Evolutionary conservation across 2,888 invertebrate genomes (phyloP), one percentile per base, ranked within the genome.

Genomic region (Melieria omissa): DNA sequence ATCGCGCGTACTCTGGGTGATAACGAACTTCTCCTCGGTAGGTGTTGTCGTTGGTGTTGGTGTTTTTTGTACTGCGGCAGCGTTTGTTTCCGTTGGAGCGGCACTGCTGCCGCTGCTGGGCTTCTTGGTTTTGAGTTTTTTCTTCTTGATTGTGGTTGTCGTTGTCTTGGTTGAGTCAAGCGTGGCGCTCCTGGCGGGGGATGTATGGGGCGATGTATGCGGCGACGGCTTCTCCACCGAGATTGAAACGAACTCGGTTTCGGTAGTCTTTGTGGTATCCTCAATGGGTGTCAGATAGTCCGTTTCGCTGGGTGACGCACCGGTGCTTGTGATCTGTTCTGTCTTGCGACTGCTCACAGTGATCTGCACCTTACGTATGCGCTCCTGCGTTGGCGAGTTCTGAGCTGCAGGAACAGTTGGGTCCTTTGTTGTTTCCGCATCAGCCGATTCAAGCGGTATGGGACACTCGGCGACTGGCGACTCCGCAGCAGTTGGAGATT

Each of bases 1-100:
- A 75, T 86, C 86, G 73, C 83, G 80, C 65, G 76, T 80, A 79
- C 86, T 86, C 78, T 83, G 84, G 68, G 86, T 86, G 80, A 86
- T 83, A 80, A 82, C 79, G 74, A 85, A 78, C 74, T 81, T 82
- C 74, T 81, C 80, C 75, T 82, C 78, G 63, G 76, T 77, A 41
- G 76, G 74, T 73, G 78, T 77, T 49, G 75, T 71, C 49, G 69
- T 60, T 67, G 72, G 47, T 16, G 73, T 71, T 42, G 69, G 67
- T 54, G 75, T 72, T 71, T 70, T 69, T 57, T 73, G 74, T 70
- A 76, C 10, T 64, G 65, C 61, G 66, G 72, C 67, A n/a, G 73
- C 47, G 65, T 65, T 61, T 61, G 71, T 65, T 76, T 65, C 70
- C 61, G 71, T 70, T 67, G 65, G 63, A 42, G 63, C 54, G 54